phyloP scores from a whole-genome alignment of 2,888 invertebrate genomes.

The Himalopsyche anomala region DNA sequence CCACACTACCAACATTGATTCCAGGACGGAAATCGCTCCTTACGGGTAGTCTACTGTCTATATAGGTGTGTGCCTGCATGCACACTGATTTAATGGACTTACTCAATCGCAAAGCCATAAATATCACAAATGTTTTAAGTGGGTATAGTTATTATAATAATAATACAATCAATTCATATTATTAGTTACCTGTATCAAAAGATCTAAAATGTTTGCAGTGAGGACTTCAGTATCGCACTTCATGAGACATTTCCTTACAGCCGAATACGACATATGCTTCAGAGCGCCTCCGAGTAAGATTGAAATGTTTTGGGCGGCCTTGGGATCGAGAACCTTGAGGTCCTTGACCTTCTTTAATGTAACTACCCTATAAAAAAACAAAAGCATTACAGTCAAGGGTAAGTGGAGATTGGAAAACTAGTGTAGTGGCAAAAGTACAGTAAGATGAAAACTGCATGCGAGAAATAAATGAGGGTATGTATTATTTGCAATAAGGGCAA shows the following conservation, averaged over 20 bases:
- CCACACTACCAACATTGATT: too few species aligned
- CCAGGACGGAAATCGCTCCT: too few species aligned
- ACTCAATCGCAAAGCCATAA: too few species aligned
- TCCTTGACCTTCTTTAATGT: constrained; percentile 92
- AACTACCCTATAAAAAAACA: constrained; percentile 73
- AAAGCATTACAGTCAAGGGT: constrained; percentile 44
- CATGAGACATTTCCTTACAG: constrained; percentile 88
- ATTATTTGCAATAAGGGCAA: too few species aligned
- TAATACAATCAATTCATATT: not conserved
- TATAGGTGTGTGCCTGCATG: too few species aligned
- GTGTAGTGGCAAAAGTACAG: too few species aligned
- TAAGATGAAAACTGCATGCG: too few species aligned
- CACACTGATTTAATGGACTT: too few species aligned
- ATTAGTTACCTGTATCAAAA: constrained; percentile 83
- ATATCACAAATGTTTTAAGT: too few species aligned
- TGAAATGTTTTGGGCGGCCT: constrained; percentile 94
- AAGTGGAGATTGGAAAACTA: not conserved
- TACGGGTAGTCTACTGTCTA: too few species aligned
- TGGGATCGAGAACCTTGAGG: constrained; percentile 93
- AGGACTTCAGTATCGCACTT: constrained; percentile 91
- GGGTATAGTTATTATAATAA: not conserved
- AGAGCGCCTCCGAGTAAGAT: constrained; percentile 88
- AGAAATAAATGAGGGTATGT: too few species aligned
- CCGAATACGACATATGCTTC: constrained; percentile 89
- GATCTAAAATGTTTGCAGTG: constrained; percentile 90